A percentile compares a stretch with the other conserved stretches of the same genome.
Conservation (phyloP, 2,888 invertebrate genomes). For the Phytoseiulus persimilis region DNA sequence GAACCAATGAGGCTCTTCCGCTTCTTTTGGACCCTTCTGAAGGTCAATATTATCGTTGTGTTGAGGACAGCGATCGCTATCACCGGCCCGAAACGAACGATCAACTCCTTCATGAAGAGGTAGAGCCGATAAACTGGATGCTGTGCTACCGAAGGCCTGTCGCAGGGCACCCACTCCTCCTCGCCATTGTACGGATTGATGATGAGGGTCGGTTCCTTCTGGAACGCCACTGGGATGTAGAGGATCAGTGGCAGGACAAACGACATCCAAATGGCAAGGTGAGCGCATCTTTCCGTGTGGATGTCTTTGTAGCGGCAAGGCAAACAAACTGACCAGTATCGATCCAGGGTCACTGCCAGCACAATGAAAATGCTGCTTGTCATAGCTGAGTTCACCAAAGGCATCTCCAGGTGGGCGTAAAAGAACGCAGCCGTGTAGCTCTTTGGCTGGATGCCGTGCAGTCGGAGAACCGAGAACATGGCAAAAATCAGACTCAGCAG, state of each 20-base stretch:
- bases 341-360: conserved; percentile 53
- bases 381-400: conserved; percentile 53
- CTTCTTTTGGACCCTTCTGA: conserved; percentile 51
- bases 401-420: conserved; percentile 53
- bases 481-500: conserved; percentile 52
- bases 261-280: conserved; percentile 49
- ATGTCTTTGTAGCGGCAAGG: conserved; percentile 50
- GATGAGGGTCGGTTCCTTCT: conserved; percentile 46
- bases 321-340: conserved; percentile 53
- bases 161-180: conserved; percentile 29
- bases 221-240: conserved; percentile 51
- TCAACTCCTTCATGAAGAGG: conserved; percentile 50
- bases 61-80: conserved; percentile 52
- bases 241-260: conserved; percentile 50
- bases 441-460: conserved; percentile 47
- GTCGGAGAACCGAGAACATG: conserved; percentile 50
- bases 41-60: conserved; percentile 51
- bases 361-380: conserved; percentile 54
- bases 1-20: conserved; percentile 48
- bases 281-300: conserved; percentile 50
- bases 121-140: conserved; percentile 49
- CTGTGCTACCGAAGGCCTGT: conserved; percentile 47
- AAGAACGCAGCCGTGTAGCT: conserved; percentile 49
- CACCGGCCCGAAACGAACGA: conserved; percentile 52
- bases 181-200: conserved; percentile 17